These are phyloP conservation scores for Corticium candelabrum DNA, from an alignment of 37 sponge, comb jelly and placozoan species.

Conservation along the genomic window DNA sequence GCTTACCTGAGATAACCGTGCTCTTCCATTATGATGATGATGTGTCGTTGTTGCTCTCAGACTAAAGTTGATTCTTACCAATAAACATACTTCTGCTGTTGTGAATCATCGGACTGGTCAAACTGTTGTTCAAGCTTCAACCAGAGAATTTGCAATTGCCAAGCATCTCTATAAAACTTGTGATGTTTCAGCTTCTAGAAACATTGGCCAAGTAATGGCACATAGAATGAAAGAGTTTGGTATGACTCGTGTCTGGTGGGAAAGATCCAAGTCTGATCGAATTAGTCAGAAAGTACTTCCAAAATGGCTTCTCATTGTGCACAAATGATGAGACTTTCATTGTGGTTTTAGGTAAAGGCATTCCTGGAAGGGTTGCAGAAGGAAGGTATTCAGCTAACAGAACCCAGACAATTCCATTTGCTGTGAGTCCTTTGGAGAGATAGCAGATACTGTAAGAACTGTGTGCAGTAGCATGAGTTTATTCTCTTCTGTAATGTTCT, in stretches of 20 bases:
- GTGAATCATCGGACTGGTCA: slow-evolving; percentile 65
- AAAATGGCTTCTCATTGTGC: no score
- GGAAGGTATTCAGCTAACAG: slow-evolving; percentile 42
- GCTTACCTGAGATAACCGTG: no score
- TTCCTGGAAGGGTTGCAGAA: slow-evolving; percentile 30
- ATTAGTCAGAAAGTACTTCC: no score
- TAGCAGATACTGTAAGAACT: no score
- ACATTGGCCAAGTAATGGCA: slow-evolving; percentile 72
- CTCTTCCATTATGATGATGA: background rate
- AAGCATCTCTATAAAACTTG: slow-evolving; percentile 74
- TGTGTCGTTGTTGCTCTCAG: slow-evolving; percentile 18
- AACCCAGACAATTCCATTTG: slow-evolving; percentile 48
- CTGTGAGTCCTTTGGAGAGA: no score
- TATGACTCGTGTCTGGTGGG: slow-evolving; percentile 68
- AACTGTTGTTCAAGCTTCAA: slow-evolving; percentile 67
- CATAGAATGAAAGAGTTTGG: slow-evolving; percentile 47
- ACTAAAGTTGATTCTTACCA: slow-evolving; percentile 35
- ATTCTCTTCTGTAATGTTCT: no score
- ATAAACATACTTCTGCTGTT: slow-evolving; percentile 55
- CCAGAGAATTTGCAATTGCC: slow-evolving; percentile 69
- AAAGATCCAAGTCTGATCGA: slow-evolving; percentile 27
- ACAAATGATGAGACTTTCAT: slow-evolving; percentile 29
- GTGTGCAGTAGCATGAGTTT: no score
- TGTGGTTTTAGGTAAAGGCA: slow-evolving; percentile 29
- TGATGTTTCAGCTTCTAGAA: slow-evolving; percentile 71